Evolutionary conservation across 2,797 vertebrate genomes (phyloP).

Genomic region (Lates japonicus): DNA sequence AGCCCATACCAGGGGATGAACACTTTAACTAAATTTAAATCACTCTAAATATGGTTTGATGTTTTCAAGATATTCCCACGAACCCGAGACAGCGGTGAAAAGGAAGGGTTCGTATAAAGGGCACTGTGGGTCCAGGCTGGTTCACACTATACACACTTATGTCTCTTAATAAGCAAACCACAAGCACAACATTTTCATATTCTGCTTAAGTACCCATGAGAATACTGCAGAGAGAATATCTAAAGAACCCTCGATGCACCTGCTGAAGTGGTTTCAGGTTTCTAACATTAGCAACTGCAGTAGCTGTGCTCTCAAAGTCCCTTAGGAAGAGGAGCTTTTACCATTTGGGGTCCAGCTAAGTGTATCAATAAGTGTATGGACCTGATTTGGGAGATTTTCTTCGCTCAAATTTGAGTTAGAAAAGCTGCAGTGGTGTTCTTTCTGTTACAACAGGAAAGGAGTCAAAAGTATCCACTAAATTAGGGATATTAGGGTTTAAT

Average conservation of each 20-base stretch:
- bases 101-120: background rate
- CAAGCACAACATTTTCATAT: background rate
- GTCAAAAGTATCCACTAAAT: background rate
- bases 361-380: background rate
- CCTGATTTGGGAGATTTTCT: background rate
- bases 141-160: background rate
- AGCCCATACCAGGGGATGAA: background rate
- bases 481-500: background rate
- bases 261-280: constrained; percentile 5
- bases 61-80: background rate
- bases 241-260: background rate
- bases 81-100: background rate
- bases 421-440: background rate
- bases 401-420: background rate
- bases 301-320: background rate
- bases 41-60: background rate
- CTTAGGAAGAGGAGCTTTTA: background rate
- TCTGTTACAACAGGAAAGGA: background rate
- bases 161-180: constrained; percentile 21
- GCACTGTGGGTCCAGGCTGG: background rate
- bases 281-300: background rate
- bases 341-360: background rate
- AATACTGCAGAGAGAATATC: background rate
- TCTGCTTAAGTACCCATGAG: background rate
- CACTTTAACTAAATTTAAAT: background rate